A percentile compares a stretch with the other conserved stretches of the same genome.
Evolutionary conservation across 2,113 vertebrate genomes (phyloP).

Genomic region (Leucoraja erinaceus): DNA sequence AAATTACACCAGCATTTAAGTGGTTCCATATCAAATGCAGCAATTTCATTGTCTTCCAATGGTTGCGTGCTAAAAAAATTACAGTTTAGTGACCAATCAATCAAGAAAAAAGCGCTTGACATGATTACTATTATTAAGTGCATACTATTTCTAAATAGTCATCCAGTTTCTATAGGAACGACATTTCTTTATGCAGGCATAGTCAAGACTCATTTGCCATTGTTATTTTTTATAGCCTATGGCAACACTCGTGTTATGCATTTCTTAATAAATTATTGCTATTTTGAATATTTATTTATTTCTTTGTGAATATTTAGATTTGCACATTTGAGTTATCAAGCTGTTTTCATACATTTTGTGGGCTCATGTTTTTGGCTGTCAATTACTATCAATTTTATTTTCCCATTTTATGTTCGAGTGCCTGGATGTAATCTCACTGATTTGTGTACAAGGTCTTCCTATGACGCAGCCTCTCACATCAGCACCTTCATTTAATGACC

Average conservation of each 20-base stretch:
- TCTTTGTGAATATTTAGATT: not conserved
- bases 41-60: constrained; percentile 23
- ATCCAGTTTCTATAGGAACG: constrained; percentile 19
- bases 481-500: not conserved
- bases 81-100: constrained; percentile 15
- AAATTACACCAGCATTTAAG: not conserved
- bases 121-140: constrained; percentile 30
- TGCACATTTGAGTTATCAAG: not conserved
- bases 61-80: not conserved
- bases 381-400: not conserved
- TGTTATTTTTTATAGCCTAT: not conserved
- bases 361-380: not conserved
- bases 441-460: not conserved
- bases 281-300: not conserved
- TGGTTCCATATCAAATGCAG: not conserved
- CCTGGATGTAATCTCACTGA: not conserved
- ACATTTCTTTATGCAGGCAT: not conserved
- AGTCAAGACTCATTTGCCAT: not conserved
- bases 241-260: not conserved
- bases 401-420: not conserved
- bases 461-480: not conserved
- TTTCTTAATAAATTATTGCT: not conserved
- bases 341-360: not conserved
- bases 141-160: constrained; percentile 6
- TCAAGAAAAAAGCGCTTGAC: not conserved